A percentile compares a stretch with the other conserved stretches of the same genome.
phyloP scores from a whole-genome alignment of 1,140 invertebrate species.

The Bacillus rossius region DNA sequence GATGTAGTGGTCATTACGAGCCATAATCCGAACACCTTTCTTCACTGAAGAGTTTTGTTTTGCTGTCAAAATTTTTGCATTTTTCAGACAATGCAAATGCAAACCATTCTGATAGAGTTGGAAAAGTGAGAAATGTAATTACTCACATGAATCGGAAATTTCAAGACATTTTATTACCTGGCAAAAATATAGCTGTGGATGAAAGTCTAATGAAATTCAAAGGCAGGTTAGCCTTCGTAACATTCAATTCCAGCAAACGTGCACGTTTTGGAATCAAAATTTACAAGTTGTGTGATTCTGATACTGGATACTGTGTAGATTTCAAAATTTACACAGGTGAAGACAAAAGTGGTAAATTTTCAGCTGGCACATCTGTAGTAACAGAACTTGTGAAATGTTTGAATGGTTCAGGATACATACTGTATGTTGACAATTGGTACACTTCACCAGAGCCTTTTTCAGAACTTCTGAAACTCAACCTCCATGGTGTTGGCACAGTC shows the following conservation, averaged over 20 bases:
- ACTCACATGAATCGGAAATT: background rate
- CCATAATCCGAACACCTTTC: background rate
- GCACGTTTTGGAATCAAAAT: conserved; percentile 15
- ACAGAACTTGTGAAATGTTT: background rate
- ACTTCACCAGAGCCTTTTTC: background rate
- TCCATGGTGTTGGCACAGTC: background rate
- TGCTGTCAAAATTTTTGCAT: background rate
- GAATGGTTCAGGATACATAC: background rate
- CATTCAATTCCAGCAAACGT: background rate
- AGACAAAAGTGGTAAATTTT: conserved; percentile 1
- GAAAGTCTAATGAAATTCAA: background rate
- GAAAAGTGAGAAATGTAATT: background rate
- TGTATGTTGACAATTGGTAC: background rate
- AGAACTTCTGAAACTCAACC: background rate
- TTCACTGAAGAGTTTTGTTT: background rate
- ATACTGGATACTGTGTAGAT: conserved; percentile 10
- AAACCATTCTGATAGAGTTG: background rate
- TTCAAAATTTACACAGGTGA: conserved; percentile 15
- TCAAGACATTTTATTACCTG: background rate
- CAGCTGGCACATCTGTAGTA: conserved; percentile 4
- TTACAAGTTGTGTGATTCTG: conserved; percentile 16
- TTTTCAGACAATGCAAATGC: background rate
- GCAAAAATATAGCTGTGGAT: background rate
- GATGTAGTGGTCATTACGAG: background rate
- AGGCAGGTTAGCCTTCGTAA: background rate